Evolutionary conservation across 2,113 vertebrate genomes (phyloP).

Genomic region (Uria aalge): DNA sequence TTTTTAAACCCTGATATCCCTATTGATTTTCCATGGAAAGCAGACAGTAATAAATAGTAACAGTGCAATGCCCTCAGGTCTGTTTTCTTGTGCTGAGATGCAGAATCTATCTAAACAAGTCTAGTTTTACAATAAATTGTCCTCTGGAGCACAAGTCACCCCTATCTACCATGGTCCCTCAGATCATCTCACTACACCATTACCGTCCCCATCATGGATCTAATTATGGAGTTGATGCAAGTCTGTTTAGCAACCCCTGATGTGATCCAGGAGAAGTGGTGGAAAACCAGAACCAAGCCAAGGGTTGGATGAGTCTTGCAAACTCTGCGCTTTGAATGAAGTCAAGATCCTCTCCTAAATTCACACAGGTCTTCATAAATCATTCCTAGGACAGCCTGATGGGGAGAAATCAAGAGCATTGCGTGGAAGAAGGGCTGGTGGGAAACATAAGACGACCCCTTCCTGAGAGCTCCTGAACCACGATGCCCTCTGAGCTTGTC

Average conservation of each 20-base stretch:
- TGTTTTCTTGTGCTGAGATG: background rate
- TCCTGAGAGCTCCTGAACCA: background rate
- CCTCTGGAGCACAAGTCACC: background rate
- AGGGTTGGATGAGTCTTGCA: background rate
- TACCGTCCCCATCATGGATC: background rate
- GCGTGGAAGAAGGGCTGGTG: background rate
- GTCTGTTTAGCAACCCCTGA: background rate
- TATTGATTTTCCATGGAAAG: slow-evolving; percentile 30
- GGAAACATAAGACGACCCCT: background rate
- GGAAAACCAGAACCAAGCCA: background rate
- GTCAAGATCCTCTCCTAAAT: background rate
- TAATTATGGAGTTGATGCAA: background rate
- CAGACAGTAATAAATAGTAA: background rate
- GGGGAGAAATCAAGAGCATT: background rate
- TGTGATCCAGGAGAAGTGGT: accelerated
- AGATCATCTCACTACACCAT: background rate
- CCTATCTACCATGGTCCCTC: background rate
- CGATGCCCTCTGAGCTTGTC: background rate
- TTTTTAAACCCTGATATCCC: background rate
- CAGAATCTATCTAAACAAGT: background rate
- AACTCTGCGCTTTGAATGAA: background rate
- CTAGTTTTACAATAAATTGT: background rate
- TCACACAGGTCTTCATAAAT: background rate
- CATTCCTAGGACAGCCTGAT: background rate
- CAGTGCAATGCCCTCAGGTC: background rate